These are phyloP conservation scores for Liodrosophila aerea DNA, from an alignment of 2,888 invertebrate species.

Conservation along the genomic window DNA sequence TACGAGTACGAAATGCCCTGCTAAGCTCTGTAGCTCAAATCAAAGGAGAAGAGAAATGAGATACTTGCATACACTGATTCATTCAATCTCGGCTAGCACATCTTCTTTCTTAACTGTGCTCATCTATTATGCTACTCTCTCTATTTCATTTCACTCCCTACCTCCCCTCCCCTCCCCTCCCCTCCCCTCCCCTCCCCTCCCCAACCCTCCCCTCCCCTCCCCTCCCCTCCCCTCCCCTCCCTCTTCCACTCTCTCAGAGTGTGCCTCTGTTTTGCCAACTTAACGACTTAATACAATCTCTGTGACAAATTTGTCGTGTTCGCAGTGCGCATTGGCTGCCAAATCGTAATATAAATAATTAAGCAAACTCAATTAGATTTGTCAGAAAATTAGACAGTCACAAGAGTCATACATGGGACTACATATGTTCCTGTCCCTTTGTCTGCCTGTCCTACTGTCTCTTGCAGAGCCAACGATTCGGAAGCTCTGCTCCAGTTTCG, in stretches of 20 bases:
- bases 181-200: too few relatives aligned
- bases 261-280: constrained; percentile 22
- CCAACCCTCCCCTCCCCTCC: neutral
- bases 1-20: too few relatives aligned
- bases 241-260: neutral
- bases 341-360: constrained; percentile 70
- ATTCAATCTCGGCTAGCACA: constrained; percentile 28
- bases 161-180: too few relatives aligned
- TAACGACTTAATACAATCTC: constrained; percentile 44
- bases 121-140: constrained; percentile 33
- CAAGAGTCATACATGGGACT: constrained; percentile 10
- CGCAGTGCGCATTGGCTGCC: constrained; percentile 34
- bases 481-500: constrained; percentile 24
- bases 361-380: constrained; percentile 72
- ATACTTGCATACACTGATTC: too few relatives aligned
- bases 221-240: neutral
- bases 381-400: constrained; percentile 44
- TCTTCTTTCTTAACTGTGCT: constrained; percentile 18
- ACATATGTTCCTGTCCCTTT: neutral
- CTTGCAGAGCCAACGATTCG: constrained; percentile 19
- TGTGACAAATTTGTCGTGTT: constrained; percentile 53
- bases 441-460: neutral
- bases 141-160: neutral
- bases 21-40: too few relatives aligned
- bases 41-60: neutral